These are phyloP conservation scores for Erpornis zantholeuca DNA, from an alignment of 2,113 vertebrate genomes.

Conservation along the genomic window DNA sequence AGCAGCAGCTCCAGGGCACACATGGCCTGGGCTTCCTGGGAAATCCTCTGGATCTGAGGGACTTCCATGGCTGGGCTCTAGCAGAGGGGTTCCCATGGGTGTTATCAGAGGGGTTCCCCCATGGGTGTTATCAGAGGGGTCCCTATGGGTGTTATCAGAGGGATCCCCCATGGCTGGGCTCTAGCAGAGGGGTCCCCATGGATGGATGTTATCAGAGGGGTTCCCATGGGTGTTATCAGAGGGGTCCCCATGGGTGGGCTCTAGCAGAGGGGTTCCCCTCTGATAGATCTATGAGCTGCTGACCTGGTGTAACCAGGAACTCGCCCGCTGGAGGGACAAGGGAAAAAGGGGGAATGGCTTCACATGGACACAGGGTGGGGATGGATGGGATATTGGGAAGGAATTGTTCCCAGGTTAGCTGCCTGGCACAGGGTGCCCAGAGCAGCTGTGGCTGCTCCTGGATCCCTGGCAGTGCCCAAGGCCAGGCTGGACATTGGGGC, in stretches of 20 bases:
- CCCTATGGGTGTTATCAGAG: neutral
- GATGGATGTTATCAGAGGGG: too few species aligned
- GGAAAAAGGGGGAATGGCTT: neutral
- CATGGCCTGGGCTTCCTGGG: accelerated
- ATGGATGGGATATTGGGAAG: accelerated
- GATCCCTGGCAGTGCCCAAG: neutral
- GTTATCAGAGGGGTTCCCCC: too few species aligned
- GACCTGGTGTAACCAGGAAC: neutral
- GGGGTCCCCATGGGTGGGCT: neutral
- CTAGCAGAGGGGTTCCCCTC: too few species aligned
- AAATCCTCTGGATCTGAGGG: accelerated
- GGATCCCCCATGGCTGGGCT: too few species aligned
- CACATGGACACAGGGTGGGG: neutral
- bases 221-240: too few species aligned
- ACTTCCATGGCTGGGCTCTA: neutral
- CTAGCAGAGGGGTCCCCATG: too few species aligned
- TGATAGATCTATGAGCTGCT: too few species aligned
- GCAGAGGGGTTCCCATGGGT: too few species aligned
- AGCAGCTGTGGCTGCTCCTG: neutral
- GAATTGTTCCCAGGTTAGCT: too few species aligned
- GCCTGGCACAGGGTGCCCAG: neutral
- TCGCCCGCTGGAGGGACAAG: neutral
- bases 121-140: too few species aligned
- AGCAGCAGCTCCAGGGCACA: neutral
- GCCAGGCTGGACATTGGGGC: neutral